Conservation (phyloP, 2,797 vertebrate species). For the Enteromius argenteus region DNA sequence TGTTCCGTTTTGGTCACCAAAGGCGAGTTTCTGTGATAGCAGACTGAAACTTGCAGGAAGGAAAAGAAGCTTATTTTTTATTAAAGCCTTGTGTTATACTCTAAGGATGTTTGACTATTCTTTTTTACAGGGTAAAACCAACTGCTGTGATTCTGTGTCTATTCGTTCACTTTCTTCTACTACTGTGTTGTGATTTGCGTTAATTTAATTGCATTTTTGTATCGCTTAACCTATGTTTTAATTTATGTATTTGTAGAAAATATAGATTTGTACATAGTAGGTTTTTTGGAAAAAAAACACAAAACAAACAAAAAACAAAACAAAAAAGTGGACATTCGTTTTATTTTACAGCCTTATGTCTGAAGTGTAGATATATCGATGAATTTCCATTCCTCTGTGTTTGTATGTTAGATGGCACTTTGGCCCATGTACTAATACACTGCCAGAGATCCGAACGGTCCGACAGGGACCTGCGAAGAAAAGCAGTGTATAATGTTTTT, state of each 20-base stretch:
- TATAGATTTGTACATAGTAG: conserved; percentile 96
- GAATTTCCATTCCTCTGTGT: conserved; percentile 84
- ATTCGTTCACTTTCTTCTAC: conserved; percentile 86
- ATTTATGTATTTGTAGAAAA: conserved; percentile 96
- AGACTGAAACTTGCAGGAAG: conserved; percentile 82
- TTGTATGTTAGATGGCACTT: conserved; percentile 87
- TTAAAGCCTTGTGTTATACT: conserved; percentile 84
- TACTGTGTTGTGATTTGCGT: conserved; percentile 88
- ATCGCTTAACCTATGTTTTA: conserved; percentile 90
- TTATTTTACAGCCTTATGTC: conserved; percentile 92
- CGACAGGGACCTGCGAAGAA: conserved; percentile 80
- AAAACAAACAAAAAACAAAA: conserved; percentile 61
- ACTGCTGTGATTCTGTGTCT: conserved; percentile 94
- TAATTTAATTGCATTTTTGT: conserved; percentile 92
- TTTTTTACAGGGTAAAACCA: conserved; percentile 98
- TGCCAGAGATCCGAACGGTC: conserved; percentile 88
- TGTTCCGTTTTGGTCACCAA: conserved; percentile 84
- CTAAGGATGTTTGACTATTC: conserved; percentile 84
- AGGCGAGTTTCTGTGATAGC: conserved; percentile 86
- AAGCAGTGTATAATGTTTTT: conserved; percentile 79
- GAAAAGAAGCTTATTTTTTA: conserved; percentile 84
- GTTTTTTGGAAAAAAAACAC: conserved; percentile 70
- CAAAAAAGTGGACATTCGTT: conserved; percentile 76
- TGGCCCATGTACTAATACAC: conserved; percentile 88
- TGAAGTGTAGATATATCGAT: conserved; percentile 84